phyloP scores from a whole-genome alignment of 2,888 invertebrate species.

The Clusia tigrina region DNA sequence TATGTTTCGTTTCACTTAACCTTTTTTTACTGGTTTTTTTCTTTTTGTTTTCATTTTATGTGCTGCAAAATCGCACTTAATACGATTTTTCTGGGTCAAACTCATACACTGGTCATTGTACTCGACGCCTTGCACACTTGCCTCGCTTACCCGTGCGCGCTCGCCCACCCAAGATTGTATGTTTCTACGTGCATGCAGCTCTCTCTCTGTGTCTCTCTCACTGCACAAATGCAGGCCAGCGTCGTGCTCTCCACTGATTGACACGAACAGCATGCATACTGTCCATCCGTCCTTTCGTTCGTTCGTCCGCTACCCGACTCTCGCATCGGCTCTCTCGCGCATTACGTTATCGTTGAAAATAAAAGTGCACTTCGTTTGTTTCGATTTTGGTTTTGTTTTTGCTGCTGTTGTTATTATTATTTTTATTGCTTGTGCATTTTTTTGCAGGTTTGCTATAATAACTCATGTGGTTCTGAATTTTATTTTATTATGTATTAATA shows the following conservation, averaged over 20 bases:
- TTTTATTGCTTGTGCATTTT: too few relatives aligned
- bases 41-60: conserved; percentile 16
- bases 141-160: not conserved
- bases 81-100: conserved; percentile 51
- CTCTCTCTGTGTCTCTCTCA: not conserved
- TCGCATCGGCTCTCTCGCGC: not conserved
- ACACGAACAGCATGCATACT: conserved; percentile 2
- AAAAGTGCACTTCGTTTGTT: conserved; percentile 6
- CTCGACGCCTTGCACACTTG: not conserved
- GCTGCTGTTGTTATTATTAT: not conserved
- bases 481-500: not conserved
- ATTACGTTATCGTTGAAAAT: conserved; percentile 17
- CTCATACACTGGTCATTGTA: conserved; percentile 28
- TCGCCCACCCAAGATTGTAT: not conserved
- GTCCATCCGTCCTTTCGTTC: not conserved
- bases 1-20: conserved; percentile 28
- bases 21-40: conserved; percentile 22
- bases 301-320: not conserved
- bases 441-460: too few relatives aligned
- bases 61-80: conserved; percentile 40
- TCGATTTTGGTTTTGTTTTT: not conserved
- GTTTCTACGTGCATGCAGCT: not conserved
- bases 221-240: not conserved
- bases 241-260: too few relatives aligned
- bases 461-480: not conserved